These are phyloP conservation scores for Crossocerus cetratus DNA, from an alignment of 2,888 invertebrate species.

Conservation along the genomic window DNA sequence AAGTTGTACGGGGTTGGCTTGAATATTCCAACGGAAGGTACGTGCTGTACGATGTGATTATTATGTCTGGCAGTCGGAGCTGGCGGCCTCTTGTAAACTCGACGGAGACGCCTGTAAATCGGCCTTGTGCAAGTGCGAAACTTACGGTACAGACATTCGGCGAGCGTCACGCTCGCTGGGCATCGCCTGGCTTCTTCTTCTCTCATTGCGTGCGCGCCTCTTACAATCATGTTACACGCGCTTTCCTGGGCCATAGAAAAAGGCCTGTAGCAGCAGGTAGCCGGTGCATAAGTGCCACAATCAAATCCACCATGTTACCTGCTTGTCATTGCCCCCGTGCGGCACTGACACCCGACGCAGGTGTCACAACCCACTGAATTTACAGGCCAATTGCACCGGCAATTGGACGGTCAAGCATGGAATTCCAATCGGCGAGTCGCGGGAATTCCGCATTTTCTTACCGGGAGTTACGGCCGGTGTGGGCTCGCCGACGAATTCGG, in stretches of 20 bases:
- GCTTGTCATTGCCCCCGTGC: slow-evolving; percentile 47
- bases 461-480: too few relatives aligned
- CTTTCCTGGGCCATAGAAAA: slow-evolving; percentile 36
- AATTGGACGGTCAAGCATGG: too few relatives aligned
- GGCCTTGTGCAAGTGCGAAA: too few relatives aligned
- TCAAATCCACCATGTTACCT: slow-evolving; percentile 50
- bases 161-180: slow-evolving; percentile 49
- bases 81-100: too few relatives aligned
- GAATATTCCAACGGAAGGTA: too few relatives aligned
- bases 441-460: too few relatives aligned
- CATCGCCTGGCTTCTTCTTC: slow-evolving; percentile 15
- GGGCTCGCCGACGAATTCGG: too few relatives aligned
- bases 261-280: slow-evolving; percentile 7
- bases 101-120: too few relatives aligned
- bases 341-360: slow-evolving; percentile 31
- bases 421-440: too few relatives aligned
- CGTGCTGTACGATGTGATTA: background rate
- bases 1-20: too few relatives aligned
- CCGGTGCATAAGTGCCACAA: slow-evolving; percentile 46
- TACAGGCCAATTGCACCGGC: background rate
- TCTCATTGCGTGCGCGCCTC: slow-evolving; percentile 17
- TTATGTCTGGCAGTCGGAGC: background rate
- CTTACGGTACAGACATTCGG: slow-evolving; percentile 2
- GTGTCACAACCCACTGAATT: too few relatives aligned
- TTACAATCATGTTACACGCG: slow-evolving; percentile 46